phyloP scores from a whole-genome alignment of 2,113 vertebrate genomes.

The Sminthopsis crassicaudata region DNA sequence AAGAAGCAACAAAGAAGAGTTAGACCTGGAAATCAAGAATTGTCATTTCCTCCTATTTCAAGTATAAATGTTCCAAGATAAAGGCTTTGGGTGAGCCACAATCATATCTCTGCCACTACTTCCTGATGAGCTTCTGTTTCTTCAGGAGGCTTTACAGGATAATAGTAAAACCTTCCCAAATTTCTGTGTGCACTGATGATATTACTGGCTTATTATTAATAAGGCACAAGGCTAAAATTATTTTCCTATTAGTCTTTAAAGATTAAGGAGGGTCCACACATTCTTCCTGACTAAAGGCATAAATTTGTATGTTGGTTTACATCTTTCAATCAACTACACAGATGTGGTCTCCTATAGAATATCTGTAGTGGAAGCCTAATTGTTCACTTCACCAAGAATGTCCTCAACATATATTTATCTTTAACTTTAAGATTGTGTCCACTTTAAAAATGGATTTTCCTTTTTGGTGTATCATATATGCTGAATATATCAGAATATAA shows the following conservation, averaged over 20 bases:
- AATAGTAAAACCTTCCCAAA: conserved; percentile 8
- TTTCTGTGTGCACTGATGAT: conserved; percentile 19
- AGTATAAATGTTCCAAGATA: not conserved
- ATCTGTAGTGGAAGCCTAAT: not conserved
- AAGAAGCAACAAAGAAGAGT: conserved; percentile 26
- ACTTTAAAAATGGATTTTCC: not conserved
- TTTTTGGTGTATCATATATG: not conserved
- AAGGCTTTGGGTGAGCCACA: not conserved
- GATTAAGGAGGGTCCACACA: not conserved
- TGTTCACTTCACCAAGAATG: not conserved
- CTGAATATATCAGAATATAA: not conserved
- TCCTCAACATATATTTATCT: not conserved
- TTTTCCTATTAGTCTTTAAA: not conserved
- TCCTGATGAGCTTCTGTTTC: not conserved
- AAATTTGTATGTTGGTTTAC: not conserved
- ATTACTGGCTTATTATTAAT: not conserved
- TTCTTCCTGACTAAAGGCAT: not conserved
- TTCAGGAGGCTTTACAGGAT: not conserved
- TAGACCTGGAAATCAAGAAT: conserved; percentile 12
- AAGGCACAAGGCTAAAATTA: not conserved
- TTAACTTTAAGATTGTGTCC: not conserved
- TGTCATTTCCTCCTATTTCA: conserved; percentile 43
- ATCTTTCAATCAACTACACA: not conserved
- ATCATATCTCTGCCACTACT: conserved; percentile 53
- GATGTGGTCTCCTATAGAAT: not conserved